Conservation (phyloP, 2,888 invertebrate species). For the Drosophila ustulata region DNA sequence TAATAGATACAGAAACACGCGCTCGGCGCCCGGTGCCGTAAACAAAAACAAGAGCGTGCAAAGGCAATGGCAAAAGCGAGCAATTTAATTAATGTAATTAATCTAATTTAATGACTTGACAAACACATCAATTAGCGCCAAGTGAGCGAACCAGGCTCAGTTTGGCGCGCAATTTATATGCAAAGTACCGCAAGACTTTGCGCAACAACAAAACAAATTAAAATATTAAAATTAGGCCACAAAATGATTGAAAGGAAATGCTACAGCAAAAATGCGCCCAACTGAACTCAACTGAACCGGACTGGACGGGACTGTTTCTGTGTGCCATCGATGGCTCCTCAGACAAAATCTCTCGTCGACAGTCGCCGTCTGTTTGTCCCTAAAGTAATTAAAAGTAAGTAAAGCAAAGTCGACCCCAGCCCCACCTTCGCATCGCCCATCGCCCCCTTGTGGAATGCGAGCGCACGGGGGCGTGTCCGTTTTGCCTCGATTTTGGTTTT, state of each 20-base stretch:
- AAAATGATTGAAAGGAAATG: conserved; percentile 80
- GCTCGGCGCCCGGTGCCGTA: conserved; percentile 14
- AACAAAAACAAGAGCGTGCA: conserved; percentile 18
- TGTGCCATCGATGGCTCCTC: conserved; percentile 50
- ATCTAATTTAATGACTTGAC: conserved; percentile 82
- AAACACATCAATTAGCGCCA: conserved; percentile 81
- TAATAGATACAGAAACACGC: conserved; percentile 23
- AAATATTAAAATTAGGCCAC: conserved; percentile 82
- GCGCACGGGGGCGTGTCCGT: conserved; percentile 16
- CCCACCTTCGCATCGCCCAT: not conserved
- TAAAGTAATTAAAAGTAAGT: conserved; percentile 81
- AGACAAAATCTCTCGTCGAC: conserved; percentile 27
- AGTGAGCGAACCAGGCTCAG: conserved; percentile 34
- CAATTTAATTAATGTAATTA: conserved; percentile 81
- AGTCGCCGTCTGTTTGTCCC: conserved; percentile 62
- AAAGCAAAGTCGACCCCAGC: conserved; percentile 49
- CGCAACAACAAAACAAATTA: conserved; percentile 70
- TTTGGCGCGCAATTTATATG: conserved; percentile 69
- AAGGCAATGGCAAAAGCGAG: conserved; percentile 27
- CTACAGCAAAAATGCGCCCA: conserved; percentile 46
- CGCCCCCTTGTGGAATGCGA: conserved; percentile 8
- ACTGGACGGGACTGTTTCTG: conserved; percentile 1
- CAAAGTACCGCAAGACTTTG: conserved; percentile 63
- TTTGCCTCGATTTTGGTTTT: conserved; percentile 39
- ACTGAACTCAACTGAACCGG: conserved; percentile 16